A percentile compares a stretch with the other conserved stretches of the same genome.
These are phyloP conservation scores for Chalcis sispes DNA, from an alignment of 2,888 invertebrate species.

Conservation along the genomic window DNA sequence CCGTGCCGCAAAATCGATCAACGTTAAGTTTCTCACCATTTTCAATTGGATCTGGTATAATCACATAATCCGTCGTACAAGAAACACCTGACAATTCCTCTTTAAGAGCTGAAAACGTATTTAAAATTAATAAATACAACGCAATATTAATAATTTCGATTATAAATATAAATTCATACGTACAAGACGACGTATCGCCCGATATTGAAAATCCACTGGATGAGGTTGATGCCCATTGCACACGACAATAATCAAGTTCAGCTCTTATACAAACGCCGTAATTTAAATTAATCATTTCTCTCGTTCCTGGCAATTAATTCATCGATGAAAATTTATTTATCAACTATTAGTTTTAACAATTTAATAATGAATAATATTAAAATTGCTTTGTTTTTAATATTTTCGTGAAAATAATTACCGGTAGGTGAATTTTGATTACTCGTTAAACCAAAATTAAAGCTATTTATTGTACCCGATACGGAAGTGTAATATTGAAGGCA, in stretches of 20 bases:
- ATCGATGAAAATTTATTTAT: too few species aligned
- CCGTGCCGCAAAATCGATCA: slow-evolving; percentile 87
- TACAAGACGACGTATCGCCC: slow-evolving; percentile 84
- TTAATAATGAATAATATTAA: too few species aligned
- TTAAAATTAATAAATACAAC: too few species aligned
- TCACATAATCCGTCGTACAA: slow-evolving; percentile 86
- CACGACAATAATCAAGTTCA: slow-evolving; percentile 84
- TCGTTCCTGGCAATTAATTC: slow-evolving; percentile 79
- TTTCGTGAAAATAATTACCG: background rate
- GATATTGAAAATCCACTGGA: slow-evolving; percentile 84
- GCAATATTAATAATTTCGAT: too few species aligned
- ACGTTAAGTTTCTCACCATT: slow-evolving; percentile 71
- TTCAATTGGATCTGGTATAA: slow-evolving; percentile 83
- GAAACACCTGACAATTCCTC: slow-evolving; percentile 58
- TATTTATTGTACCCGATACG: slow-evolving; percentile 80
- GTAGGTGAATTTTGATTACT: slow-evolving; percentile 77
- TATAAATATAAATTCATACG: too few species aligned
- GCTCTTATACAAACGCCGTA: slow-evolving; percentile 88
- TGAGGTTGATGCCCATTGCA: slow-evolving; percentile 81
- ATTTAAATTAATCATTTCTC: slow-evolving; percentile 84
- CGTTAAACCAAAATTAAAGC: slow-evolving; percentile 86
- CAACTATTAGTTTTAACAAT: too few species aligned
- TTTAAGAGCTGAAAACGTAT: too few species aligned
- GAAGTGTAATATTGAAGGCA: slow-evolving; percentile 86
- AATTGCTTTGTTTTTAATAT: too few species aligned